phyloP scores from a whole-genome alignment of 2,113 vertebrate species.

The Ramphastos sulfuratus region DNA sequence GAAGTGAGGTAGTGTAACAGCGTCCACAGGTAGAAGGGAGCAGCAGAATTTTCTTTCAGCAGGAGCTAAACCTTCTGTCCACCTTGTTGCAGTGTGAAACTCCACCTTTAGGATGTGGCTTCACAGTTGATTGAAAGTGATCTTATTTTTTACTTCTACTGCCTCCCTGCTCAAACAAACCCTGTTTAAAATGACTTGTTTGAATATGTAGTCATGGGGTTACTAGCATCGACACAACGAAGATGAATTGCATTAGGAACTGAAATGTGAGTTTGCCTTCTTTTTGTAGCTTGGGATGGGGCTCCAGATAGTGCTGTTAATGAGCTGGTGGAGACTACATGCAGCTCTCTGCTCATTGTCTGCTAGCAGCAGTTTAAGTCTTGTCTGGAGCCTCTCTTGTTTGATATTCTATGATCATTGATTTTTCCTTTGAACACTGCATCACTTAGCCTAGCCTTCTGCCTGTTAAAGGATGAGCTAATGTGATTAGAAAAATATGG shows the following conservation, averaged over 20 bases:
- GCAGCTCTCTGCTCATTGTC: constrained; percentile 20
- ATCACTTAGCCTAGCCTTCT: constrained; percentile 8
- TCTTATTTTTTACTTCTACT: not conserved
- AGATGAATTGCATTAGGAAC: not conserved
- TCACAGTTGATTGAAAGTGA: not conserved
- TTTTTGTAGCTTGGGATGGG: constrained; percentile 4
- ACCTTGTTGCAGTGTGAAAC: not conserved
- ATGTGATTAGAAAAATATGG: not conserved
- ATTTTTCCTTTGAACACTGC: constrained; percentile 49
- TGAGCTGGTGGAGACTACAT: not conserved
- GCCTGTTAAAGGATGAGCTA: constrained; percentile 8
- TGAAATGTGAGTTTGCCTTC: constrained; percentile 14
- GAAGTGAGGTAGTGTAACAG: not conserved
- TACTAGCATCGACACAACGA: not conserved
- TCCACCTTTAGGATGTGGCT: not conserved
- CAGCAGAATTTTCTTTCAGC: not conserved
- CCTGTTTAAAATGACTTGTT: not conserved
- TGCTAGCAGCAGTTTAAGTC: constrained; percentile 31
- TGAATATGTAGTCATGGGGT: not conserved
- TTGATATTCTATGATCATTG: constrained; percentile 6
- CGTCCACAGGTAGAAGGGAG: not conserved
- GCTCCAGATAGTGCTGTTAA: not conserved
- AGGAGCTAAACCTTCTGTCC: not conserved
- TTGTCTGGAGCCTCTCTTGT: constrained; percentile 11
- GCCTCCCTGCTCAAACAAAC: not conserved